Base-by-base conservation (phyloP, 1,140 invertebrate genomes). In the Eufriesea mexicana region DNA sequence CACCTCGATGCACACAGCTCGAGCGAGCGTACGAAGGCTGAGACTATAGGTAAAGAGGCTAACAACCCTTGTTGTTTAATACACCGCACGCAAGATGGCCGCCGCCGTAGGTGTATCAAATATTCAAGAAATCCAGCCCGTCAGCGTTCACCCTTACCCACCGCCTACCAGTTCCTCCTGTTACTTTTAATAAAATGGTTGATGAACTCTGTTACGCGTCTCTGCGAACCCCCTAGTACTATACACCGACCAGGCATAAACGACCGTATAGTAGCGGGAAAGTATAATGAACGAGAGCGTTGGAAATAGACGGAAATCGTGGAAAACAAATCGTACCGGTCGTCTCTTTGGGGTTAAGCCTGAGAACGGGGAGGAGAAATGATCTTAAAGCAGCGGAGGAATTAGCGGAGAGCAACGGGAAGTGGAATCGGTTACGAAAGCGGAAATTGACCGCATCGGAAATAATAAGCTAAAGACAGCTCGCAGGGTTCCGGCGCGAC, bases 21-120 rank as follows among this genome's bases (percentile, higher is more conserved):
- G 59, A 8, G 16, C 79, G 12, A 59, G 47, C 45, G 23, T 74
- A 61, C 42, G 51, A 10, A 79, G 51, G 9, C 45, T 79, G 71
- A 80, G 88, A 84, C 89, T 93, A 92, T 92, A 92, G 91, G 92
- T 93, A 92, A 93, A 90, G 79, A 93, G 91, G 91, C 93, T 93
- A 93, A 92, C 92, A 93, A 92, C 91, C 92, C 93, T 93, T 88
- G 90, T 93, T 92, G 92, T 92, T 93, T 93, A 93, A 92, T 91
- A 90, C 89, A 67, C 81, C 74, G 82, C 91, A 92, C 91, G 45
- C 84, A 92, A 92, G 85, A 93, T 92, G 92, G 91, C 92, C 84
- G 92, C 80, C 88, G 74, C 87, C 84, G 83, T 83, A 45, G 89
- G 66, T 67, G 71, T 84, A 93, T 93, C 80, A 94, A 93, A 92